Evolutionary conservation across 1,140 invertebrate genomes (phyloP).

Genomic region (Bombyx mori): ASM3026992v2 NC_085128.1:8659501-8660000

Average conservation of each 20-base stretch:
- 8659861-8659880: conserved; percentile 3
- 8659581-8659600: conserved; percentile 33
- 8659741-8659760: no score
- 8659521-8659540: conserved; percentile 14
- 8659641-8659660: conserved; percentile 6
- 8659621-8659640: conserved; percentile 20
- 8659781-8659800: no score
- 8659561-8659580: conserved; percentile 59
- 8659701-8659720: no score
- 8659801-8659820: no score
- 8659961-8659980: conserved; percentile 50
- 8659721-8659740: no score
- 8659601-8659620: conserved; percentile 30
- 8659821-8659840: conserved; percentile 11
- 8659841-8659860: conserved; percentile 18
- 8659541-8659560: conserved; percentile 26
- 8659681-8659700: no score
- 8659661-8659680: no score
- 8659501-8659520: conserved; percentile 19
- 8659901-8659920: conserved; percentile 31
- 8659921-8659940: conserved; percentile 31
- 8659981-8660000: conserved; percentile 56
- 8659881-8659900: conserved; percentile 23
- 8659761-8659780: no score
- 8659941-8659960: conserved; percentile 59